Evolutionary conservation across 2,888 invertebrate genomes (phyloP).

Genomic region (Ecdyonurus torrentis): DNA sequence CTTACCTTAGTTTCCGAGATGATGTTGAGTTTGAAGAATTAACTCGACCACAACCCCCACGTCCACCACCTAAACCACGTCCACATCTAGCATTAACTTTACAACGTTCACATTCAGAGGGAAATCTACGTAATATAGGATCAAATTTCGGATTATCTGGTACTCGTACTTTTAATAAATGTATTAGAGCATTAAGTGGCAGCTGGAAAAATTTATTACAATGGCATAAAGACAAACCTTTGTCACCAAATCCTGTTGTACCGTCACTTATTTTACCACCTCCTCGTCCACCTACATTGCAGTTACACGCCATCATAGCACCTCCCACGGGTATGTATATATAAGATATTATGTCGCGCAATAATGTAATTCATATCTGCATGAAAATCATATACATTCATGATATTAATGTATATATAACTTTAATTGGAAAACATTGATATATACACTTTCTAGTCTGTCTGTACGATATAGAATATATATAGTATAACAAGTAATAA

Average conservation of each 20-base stretch:
- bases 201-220: conserved; percentile 65
- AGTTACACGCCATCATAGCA: not conserved
- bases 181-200: conserved; percentile 55
- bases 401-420: too few relatives aligned
- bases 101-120: conserved; percentile 53
- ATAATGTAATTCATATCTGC: too few relatives aligned
- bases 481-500: too few relatives aligned
- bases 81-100: conserved; percentile 25
- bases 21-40: conserved; percentile 25
- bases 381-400: too few relatives aligned
- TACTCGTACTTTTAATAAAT: conserved; percentile 34
- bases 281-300: not conserved
- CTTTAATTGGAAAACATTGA: too few relatives aligned
- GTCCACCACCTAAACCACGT: not conserved
- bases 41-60: not conserved
- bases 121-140: conserved; percentile 33
- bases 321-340: not conserved
- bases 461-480: too few relatives aligned
- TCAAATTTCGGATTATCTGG: conserved; percentile 16
- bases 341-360: too few relatives aligned
- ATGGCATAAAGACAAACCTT: conserved; percentile 23
- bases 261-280: not conserved
- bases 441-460: too few relatives aligned
- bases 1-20: conserved; percentile 38
- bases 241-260: not conserved